A percentile compares a stretch with the other conserved stretches of the same genome.
These are phyloP conservation scores for Aramus guarauna DNA, from an alignment of 2,113 vertebrate genomes.

Conservation along the genomic window DNA sequence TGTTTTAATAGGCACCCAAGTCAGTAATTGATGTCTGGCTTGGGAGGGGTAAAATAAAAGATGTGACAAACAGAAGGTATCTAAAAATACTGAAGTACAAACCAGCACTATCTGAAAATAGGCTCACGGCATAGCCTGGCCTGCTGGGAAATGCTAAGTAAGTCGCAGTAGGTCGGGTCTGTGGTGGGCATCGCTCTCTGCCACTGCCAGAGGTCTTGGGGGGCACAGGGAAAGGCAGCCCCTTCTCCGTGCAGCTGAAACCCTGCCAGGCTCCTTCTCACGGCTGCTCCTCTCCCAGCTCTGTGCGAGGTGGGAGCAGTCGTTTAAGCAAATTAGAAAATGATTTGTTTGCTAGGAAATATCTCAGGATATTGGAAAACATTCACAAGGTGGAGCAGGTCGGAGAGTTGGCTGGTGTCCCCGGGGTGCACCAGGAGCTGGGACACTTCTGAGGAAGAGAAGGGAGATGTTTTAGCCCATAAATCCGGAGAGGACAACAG, in stretches of 20 bases:
- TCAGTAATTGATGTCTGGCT: background rate
- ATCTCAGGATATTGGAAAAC: background rate
- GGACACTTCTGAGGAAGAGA: background rate
- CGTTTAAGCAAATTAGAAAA: background rate
- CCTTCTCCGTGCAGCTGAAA: accelerated
- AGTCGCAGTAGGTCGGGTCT: background rate
- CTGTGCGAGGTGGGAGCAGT: accelerated
- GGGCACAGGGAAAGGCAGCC: background rate
- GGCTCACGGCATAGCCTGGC: background rate
- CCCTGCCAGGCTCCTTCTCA: background rate
- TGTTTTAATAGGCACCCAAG: background rate
- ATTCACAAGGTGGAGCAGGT: background rate
- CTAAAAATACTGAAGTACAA: background rate
- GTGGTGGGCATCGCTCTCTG: background rate
- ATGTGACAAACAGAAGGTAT: background rate
- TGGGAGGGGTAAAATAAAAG: background rate
- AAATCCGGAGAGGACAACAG: background rate
- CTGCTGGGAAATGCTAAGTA: background rate
- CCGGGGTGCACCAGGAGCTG: background rate
- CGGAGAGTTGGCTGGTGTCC: background rate
- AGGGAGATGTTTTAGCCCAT: background rate
- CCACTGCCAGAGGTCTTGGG: background rate
- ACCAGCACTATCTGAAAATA: background rate
- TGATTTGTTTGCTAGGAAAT: background rate
- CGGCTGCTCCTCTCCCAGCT: accelerated